These are phyloP conservation scores for Lamprologus lemairii DNA, from an alignment of 2,113 vertebrate species.

Conservation along the genomic window DNA sequence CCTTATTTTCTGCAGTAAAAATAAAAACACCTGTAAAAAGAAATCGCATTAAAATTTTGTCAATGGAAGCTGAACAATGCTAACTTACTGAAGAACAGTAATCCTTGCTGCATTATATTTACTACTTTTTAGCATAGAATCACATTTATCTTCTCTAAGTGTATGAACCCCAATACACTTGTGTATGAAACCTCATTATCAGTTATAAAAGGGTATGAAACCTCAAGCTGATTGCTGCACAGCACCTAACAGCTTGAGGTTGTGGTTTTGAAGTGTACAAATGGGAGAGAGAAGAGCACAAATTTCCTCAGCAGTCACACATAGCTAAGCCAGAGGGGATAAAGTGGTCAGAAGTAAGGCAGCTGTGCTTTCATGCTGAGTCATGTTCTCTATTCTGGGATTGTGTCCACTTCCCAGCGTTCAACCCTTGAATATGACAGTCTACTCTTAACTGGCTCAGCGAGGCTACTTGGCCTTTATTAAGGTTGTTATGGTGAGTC, in stretches of 20 bases:
- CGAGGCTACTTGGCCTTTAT: background rate
- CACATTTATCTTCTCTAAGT: background rate
- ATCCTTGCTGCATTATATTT: background rate
- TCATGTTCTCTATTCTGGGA: conserved; percentile 49
- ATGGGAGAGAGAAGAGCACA: background rate
- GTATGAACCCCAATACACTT: background rate
- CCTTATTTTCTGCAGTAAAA: background rate
- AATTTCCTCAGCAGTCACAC: background rate
- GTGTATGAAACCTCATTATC: background rate
- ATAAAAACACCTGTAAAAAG: background rate
- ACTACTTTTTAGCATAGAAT: background rate
- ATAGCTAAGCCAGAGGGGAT: background rate
- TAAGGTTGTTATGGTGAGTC: background rate
- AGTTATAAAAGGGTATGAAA: background rate
- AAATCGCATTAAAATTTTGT: background rate
- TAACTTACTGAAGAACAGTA: background rate
- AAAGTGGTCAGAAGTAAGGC: conserved; percentile 17
- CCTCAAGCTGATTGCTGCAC: background rate
- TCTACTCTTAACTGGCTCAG: background rate
- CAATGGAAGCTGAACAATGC: background rate
- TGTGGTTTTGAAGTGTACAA: background rate
- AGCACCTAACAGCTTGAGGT: background rate
- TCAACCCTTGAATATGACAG: background rate
- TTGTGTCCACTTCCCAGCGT: background rate
- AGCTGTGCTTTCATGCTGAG: conserved; percentile 20